Evolutionary conservation across 1,140 invertebrate genomes (phyloP).

Genomic region (Reticulitermes speratus): DNA sequence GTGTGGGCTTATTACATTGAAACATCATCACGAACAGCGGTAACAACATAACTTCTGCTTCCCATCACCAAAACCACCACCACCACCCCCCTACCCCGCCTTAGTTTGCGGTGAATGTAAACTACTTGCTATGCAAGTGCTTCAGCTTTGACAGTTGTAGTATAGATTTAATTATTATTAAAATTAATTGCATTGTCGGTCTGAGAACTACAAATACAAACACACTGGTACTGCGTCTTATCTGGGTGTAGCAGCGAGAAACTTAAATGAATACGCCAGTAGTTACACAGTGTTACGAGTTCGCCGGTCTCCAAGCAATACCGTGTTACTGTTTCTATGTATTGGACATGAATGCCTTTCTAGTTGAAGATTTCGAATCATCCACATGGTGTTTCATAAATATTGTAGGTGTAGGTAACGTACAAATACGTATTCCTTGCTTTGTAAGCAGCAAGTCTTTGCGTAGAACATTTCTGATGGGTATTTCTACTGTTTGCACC

Average conservation of each 20-base stretch:
- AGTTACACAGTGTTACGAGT: background rate
- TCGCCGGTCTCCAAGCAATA: background rate
- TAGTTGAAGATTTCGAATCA: too few species aligned
- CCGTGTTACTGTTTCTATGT: too few species aligned
- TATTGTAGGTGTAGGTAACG: too few species aligned
- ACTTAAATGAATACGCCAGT: background rate
- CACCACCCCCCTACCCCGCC: too few species aligned
- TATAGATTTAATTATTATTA: constrained; percentile 3
- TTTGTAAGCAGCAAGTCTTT: too few species aligned
- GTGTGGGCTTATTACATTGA: background rate
- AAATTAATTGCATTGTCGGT: background rate
- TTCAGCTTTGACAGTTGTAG: background rate
- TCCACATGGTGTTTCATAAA: too few species aligned
- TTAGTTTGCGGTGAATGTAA: background rate
- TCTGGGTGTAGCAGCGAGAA: background rate
- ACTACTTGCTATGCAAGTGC: background rate
- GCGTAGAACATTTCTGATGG: too few species aligned
- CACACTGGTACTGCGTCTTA: background rate
- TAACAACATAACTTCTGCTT: background rate
- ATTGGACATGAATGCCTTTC: too few species aligned
- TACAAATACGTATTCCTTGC: too few species aligned
- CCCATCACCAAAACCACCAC: background rate
- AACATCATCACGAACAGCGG: background rate
- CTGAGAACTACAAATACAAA: background rate
- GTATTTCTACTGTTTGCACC: too few species aligned